These are phyloP conservation scores for Arge pagana DNA, from an alignment of 2,888 invertebrate species.

Conservation along the genomic window DNA sequence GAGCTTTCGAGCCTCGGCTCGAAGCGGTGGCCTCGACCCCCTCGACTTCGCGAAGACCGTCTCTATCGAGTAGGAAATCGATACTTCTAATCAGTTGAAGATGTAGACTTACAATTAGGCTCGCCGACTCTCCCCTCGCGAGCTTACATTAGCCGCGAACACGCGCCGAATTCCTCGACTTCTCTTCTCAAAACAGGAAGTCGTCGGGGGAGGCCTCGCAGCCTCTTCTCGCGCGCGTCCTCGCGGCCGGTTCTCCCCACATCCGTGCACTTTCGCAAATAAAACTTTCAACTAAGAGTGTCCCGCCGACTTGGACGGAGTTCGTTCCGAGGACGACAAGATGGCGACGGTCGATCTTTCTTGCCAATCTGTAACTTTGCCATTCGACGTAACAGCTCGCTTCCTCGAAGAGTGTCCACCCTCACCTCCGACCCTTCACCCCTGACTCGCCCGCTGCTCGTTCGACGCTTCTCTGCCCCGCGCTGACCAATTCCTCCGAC, in stretches of 20 bases:
- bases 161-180: conserved; percentile 22
- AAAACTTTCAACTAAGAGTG: conserved; percentile 12
- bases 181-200: conserved; percentile 5
- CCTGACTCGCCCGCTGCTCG: conserved; percentile 30
- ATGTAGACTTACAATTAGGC: no score
- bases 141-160: no score
- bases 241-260: no score
- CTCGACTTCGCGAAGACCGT: no score
- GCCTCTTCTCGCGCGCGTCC: no score
- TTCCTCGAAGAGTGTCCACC: conserved; percentile 30
- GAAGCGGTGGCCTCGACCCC: no score
- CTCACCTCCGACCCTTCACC: conserved; percentile 15
- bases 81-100: no score
- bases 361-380: conserved; percentile 46
- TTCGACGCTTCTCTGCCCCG: conserved; percentile 30
- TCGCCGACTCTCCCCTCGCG: no score
- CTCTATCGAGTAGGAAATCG: no score
- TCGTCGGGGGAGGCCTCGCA: background rate
- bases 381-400: conserved; percentile 44
- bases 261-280: no score
- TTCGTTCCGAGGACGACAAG: no score
- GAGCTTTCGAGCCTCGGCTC: no score
- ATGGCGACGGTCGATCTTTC: conserved; percentile 28
- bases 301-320: conserved; percentile 6
- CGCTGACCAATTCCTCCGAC: conserved; percentile 21